Evolutionary conservation across 1,140 invertebrate species (phyloP), one percentile per base, ranked within the genome.

Genomic region (Adoxophyes honmai): DNA sequence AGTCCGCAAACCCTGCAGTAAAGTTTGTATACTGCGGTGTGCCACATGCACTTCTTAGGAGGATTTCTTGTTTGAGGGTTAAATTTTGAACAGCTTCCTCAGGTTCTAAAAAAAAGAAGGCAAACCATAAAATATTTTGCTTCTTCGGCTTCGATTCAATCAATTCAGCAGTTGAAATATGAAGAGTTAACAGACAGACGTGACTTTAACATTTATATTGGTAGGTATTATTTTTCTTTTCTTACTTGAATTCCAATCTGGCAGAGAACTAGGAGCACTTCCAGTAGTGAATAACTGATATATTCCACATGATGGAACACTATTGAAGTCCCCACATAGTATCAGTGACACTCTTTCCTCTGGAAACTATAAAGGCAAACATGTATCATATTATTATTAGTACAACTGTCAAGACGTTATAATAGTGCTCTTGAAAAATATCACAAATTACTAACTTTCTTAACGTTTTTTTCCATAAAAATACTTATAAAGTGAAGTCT

Each of bases 321-420:
- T 96, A 69, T 98, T 98, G 62, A 97, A 96, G 80, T 98, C 96
- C 0, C 96, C 96, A 86, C 94, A 95, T 37, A 96, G 90, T 55
- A 97, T 81, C 13, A 96, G 66, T 10, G 92, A 92, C 18, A 94
- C 80, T 8, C 90, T 88, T 57, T 89, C 86, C 6, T 86, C 73
- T 34, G 89, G 81, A 81, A 91, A 70, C 92, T 94, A 60, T 81
- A 90, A 88, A 36, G 21, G 52, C 37, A 48, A 59, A 53, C 39
- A 55, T 7, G 38, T 2, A 11, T 1, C 0, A 28, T 34, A 14
- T 16, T 10, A 58, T 14, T 52, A n/a, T 51, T 14, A n/a, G n/a
- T n/a, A n/a, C n/a, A n/a, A n/a, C n/a, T n/a, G n/a, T n/a, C n/a
- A n/a, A n/a, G n/a, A n/a, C n/a, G n/a, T n/a, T n/a, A n/a, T n/a